phyloP scores from a whole-genome alignment of 2,797 vertebrate genomes.

The Antennarius maculatus region DNA sequence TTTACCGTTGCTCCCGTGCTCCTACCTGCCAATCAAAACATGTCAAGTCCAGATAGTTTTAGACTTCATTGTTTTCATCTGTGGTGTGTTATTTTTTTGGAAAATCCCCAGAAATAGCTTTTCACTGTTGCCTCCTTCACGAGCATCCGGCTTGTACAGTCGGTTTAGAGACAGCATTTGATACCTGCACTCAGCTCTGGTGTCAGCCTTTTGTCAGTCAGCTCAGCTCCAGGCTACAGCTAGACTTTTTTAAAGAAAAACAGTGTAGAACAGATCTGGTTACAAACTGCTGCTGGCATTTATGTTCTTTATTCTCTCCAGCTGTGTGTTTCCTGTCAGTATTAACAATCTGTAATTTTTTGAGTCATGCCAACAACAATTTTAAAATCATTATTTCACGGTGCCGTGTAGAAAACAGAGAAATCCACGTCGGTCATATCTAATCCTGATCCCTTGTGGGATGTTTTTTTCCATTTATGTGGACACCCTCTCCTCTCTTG shows the following conservation, averaged over 20 bases:
- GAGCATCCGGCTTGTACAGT: conserved; percentile 43
- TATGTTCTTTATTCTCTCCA: not conserved
- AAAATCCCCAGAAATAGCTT: conserved; percentile 20
- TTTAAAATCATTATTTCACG: not conserved
- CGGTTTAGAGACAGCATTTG: conserved; percentile 37
- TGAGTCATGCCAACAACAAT: not conserved
- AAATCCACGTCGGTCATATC: conserved; percentile 3
- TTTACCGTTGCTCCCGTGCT: conserved; percentile 15
- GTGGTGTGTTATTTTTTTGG: conserved; percentile 7
- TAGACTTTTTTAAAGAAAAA: conserved; percentile 48
- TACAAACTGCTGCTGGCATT: conserved; percentile 34
- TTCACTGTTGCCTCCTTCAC: not conserved
- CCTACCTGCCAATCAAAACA: conserved; percentile 50
- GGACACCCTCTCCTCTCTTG: conserved; percentile 30
- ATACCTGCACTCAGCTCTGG: conserved; percentile 53
- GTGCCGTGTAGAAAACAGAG: conserved; percentile 11
- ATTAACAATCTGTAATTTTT: not conserved
- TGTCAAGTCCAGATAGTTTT: conserved; percentile 14
- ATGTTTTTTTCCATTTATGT: conserved; percentile 24
- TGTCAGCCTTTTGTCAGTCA: conserved; percentile 65
- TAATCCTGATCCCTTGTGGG: conserved; percentile 8
- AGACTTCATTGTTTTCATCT: conserved; percentile 24
- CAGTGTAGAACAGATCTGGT: conserved; percentile 39
- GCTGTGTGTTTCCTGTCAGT: conserved; percentile 3
- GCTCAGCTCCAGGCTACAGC: conserved; percentile 52